Evolutionary conservation across 2,113 vertebrate species (phyloP), one percentile per base, ranked within the genome.

Genomic region (Clarias magur): DNA sequence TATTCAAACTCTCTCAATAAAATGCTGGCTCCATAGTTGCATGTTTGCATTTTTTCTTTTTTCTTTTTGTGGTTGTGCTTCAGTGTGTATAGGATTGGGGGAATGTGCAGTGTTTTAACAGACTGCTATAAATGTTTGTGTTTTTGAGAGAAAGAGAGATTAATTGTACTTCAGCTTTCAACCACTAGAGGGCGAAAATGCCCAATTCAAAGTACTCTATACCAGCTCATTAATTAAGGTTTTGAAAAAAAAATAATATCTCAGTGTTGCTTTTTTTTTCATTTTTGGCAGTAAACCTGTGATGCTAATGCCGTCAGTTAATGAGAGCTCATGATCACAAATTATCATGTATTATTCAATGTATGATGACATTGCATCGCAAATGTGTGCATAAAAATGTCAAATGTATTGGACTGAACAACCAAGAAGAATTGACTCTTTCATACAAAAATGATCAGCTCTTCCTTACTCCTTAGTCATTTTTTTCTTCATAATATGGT

Each of bases 1-100:
- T 84, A 86, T 62, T 63, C 80, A 82, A 13, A 42, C 53, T 30
- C 19, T 5, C 34, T 87, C 82, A 90, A 87, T 88, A 90, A 90
- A 88, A 70, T 17, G 19, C 62, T 83, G 54, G 78, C 75, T 79
- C 19, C 8, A 8, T 78, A 7, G 54, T 73, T 30, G 70, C 27
- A 79, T 57, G 25, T 57, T 42, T 48, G 53, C 56, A 56, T 23
- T n/a, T 79, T 10, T 54, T 8, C 60, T 70, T 27, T 73, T 13
- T 19, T 34, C 17, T 65, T n/a, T 23, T 65, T 27, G 65, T 13
- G 13, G 53, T 57, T 59, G 27, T 59, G 34, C n/a, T 38, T 15
- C 10, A 42, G 57, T 23, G 4, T 56, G 42, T 11, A 25, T 30
- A 15, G 17, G 9, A 68, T 25, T 65, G 13, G 6, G 7, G 25